Percentiles rank a stretch among this genome's conserved stretches.
phyloP scores from a whole-genome alignment of 2,797 vertebrate genomes.

The Lycodopsis pacificus region DNA sequence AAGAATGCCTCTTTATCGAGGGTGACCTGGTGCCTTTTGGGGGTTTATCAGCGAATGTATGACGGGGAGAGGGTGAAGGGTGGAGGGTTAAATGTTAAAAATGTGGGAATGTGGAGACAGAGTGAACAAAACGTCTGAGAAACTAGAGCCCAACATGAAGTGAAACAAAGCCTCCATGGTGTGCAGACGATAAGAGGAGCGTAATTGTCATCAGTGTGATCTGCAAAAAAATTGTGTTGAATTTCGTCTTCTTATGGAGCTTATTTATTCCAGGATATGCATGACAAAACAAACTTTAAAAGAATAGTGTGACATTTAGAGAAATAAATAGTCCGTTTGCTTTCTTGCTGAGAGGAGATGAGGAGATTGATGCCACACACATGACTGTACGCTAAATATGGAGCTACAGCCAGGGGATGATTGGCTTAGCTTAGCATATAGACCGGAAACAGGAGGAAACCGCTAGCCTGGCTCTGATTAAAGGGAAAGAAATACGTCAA shows the following conservation, averaged over 20 bases:
- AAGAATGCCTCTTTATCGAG: constrained; percentile 65
- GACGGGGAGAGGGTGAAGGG: constrained; percentile 29
- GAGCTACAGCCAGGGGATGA: neutral
- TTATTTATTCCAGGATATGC: neutral
- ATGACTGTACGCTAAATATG: neutral
- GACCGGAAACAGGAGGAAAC: neutral
- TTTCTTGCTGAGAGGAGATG: neutral
- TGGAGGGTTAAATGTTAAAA: constrained; percentile 63
- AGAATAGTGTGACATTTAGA: neutral
- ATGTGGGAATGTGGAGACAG: constrained; percentile 58
- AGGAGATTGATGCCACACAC: neutral
- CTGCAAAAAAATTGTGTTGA: neutral
- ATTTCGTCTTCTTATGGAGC: neutral
- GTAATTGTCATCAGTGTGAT: neutral
- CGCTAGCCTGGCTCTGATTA: neutral
- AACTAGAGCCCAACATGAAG: neutral
- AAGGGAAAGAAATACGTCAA: neutral
- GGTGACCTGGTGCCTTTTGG: constrained; percentile 47
- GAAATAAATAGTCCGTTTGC: neutral
- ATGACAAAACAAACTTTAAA: neutral
- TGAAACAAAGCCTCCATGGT: constrained; percentile 56
- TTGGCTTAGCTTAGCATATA: neutral
- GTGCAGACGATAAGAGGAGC: neutral
- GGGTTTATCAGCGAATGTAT: constrained; percentile 60
- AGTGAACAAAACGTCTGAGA: constrained; percentile 29